Base-by-base conservation (phyloP, 23 tunicate genomes). In the Styela clava region DNA sequence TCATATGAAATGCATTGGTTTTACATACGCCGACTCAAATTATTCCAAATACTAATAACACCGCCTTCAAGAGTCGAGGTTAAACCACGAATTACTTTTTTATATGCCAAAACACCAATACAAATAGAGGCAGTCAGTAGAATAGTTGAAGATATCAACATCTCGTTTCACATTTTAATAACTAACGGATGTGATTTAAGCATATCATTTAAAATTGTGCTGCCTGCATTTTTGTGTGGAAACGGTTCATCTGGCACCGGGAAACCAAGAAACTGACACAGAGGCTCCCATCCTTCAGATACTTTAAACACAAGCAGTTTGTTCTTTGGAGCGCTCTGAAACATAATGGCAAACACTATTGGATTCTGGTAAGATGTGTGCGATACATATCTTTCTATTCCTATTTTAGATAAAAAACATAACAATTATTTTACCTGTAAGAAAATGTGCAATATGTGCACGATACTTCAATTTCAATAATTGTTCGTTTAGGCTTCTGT, bases 401-500 rank as follows among this genome's bases (percentile, higher is more conserved):
- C n/a, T n/a, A n/a, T n/a, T n/a, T n/a, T n/a, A n/a, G n/a, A n/a
- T n/a, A n/a, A n/a, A n/a, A n/a, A n/a, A n/a, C n/a, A n/a, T n/a
- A n/a, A 44, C 12, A 44, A 44, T 5, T 44, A 44, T 44, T 5
- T 44, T 44, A 44, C 56, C 56, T 44, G 56, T 5, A 44, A n/a
- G 25, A 26, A 89, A 86, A 61, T 85, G 84, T 19, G 89, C 65
- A 71, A 85, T 89, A 79, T 89, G 95, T 68, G 86, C 83, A 33
- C 89, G 70, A 68, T 89, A 89, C 35, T 83, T 62, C 69, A 89
- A 29, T 52, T 71, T 85, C 3, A 70, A 64, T 0, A 83, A 7
- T 51, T 83, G 70, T 61, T 83, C 32, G 79, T 72, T 72, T 12
- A 44, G 7, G 9, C 12, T 44, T 44, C 56, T 44, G 12, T 12